Evolutionary conservation across 2,113 vertebrate genomes (phyloP), one percentile per base, ranked within the genome.

Genomic region (Jacana jacana): DNA sequence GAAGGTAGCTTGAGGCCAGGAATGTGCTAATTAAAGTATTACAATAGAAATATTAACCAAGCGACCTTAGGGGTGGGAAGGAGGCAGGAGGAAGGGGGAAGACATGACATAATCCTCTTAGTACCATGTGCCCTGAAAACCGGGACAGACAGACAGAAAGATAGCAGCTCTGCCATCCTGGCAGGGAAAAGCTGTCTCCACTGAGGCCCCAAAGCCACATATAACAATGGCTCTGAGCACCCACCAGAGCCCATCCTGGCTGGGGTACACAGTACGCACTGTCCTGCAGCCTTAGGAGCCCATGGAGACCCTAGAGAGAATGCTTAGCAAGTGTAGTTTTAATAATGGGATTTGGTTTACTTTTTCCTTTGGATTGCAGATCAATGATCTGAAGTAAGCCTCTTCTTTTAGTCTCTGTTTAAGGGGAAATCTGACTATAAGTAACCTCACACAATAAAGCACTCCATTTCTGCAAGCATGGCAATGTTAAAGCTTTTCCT

Each of bases 1-100:
- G 63, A 92, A 65, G 35, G 54, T 79, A 91, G 57, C 81, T 73
- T 87, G 65, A 52, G 86, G 83, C 35, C 72, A 89, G 77, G 61
- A 91, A n/a, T 76, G 61, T 87, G 48, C 69, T 95, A 79, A 95
- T 93, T 89, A 86, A 81, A 75, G 33, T 58, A 51, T 48, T 48
- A 92, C 65, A 91, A 91, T 23, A 84, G 93, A 88, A 86, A 92
- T 84, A 92, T 92, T 88, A 95, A 88, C 86, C 64, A 91, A 86
- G 46, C 82, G 66, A 95, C 46, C 51, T 79, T 76, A 87, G 65
- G 66, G 49, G n/a, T 69, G 68, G 71, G 71, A 95, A 89, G 44
- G 75, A 66, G 49, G 51, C 54, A 73, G 46, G 22, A 79, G 84
- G 33, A 87, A 95, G 13, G 19, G 33, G 13, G 30, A 79, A 94